phyloP scores from a whole-genome alignment of 2,797 vertebrate genomes.

The Prionace glauca region DNA sequence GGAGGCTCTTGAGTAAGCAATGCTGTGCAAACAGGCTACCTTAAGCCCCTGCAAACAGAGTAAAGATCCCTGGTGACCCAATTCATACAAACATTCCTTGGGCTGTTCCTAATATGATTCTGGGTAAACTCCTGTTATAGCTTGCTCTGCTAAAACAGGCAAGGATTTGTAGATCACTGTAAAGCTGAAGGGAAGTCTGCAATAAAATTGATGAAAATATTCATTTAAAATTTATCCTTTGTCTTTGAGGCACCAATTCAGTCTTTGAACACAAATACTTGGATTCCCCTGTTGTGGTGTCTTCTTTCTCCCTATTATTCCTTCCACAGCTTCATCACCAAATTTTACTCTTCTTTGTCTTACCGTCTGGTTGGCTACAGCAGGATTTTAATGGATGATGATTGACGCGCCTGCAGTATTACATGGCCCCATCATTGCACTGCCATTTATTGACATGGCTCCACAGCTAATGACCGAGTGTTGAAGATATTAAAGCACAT shows the following conservation, averaged over 20 bases:
- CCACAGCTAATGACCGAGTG: background rate
- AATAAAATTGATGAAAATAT: background rate
- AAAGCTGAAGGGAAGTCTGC: background rate
- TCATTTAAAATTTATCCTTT: background rate
- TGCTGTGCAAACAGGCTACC: background rate
- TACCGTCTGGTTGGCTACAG: background rate
- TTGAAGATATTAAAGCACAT: background rate
- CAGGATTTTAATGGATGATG: too few relatives aligned
- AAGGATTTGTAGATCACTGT: background rate
- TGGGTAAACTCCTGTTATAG: background rate
- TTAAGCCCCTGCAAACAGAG: background rate
- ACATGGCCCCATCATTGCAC: background rate
- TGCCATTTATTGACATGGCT: background rate
- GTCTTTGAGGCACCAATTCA: background rate
- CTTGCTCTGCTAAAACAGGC: background rate
- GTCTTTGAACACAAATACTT: background rate
- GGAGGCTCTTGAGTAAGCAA: background rate
- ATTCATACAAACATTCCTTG: background rate
- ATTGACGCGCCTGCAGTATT: too few relatives aligned
- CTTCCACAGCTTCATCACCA: background rate
- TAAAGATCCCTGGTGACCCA: background rate
- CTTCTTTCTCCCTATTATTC: background rate
- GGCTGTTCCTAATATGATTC: background rate
- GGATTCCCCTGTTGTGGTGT: background rate
- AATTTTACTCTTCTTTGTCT: background rate